Conservation (phyloP, 2,888 invertebrate species). For the Hypselothyrea guttata region DNA sequence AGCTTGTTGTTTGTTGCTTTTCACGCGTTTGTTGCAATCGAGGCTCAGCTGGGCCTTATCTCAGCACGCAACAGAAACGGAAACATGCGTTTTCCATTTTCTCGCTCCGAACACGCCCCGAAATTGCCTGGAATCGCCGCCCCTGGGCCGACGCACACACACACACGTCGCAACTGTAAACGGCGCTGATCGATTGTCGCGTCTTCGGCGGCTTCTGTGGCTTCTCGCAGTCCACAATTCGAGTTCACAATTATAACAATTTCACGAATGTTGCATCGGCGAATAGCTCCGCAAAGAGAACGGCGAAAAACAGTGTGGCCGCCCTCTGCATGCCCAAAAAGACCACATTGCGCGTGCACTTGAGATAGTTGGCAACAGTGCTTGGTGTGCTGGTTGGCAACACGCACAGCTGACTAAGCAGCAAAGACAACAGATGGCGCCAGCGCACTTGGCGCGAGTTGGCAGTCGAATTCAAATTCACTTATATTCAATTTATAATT, state of each 20-base stretch:
- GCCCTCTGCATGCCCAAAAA: too few species aligned
- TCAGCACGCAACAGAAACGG: too few species aligned
- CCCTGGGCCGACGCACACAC: constrained; percentile 47
- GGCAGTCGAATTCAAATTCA: neutral
- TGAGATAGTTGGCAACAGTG: constrained; percentile 9
- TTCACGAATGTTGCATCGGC: constrained; percentile 59
- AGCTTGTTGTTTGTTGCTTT: constrained; percentile 39
- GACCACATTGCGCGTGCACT: constrained; percentile 10
- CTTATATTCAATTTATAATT: neutral
- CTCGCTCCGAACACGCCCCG: constrained; percentile 66
- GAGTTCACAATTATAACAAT: constrained; percentile 39
- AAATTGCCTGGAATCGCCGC: constrained; percentile 42
- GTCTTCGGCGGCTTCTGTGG: constrained; percentile 24
- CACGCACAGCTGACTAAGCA: neutral
- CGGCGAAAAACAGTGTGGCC: constrained; percentile 38
- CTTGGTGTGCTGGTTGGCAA: constrained; percentile 18
- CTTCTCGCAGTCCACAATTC: constrained; percentile 25
- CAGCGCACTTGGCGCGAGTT: neutral
- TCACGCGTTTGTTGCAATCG: constrained; percentile 56
- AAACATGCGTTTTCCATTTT: constrained; percentile 74
- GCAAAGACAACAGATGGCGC: neutral
- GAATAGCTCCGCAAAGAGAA: constrained; percentile 52
- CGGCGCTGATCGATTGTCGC: too few species aligned
- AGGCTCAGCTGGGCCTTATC: constrained; percentile 72
- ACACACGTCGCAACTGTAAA: constrained; percentile 21